A percentile compares a stretch with the other conserved stretches of the same genome.
phyloP scores from a whole-genome alignment of 2,888 invertebrate genomes.

The Heliconius cydno region DNA sequence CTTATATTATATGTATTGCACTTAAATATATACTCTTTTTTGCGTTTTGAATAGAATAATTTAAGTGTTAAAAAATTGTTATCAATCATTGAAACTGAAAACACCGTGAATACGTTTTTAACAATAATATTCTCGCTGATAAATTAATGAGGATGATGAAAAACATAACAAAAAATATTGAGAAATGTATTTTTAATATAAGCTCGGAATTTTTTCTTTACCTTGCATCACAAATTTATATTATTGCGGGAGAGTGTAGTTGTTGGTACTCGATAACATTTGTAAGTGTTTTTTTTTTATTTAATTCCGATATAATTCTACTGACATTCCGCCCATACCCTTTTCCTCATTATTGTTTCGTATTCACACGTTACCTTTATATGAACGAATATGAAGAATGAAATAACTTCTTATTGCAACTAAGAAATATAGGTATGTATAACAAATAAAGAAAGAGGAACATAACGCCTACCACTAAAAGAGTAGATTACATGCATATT shows the following conservation, averaged over 20 bases:
- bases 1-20: not conserved
- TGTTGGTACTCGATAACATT: not conserved
- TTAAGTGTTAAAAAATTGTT: not conserved
- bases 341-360: not conserved
- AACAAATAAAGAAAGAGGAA: not conserved
- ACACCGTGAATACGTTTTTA: not conserved
- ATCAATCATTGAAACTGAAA: not conserved
- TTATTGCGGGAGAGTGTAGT: not conserved
- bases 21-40: not conserved
- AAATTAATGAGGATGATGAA: no score
- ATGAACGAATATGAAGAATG: not conserved
- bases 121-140: not conserved
- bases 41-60: not conserved
- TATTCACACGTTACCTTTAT: not conserved
- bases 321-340: not conserved
- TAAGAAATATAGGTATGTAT: not conserved
- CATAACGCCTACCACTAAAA: not conserved
- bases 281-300: no score
- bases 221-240: not conserved
- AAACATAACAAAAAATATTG: not conserved
- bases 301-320: no score
- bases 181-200: not conserved
- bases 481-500: constrained; percentile 3
- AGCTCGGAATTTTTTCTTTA: not conserved
- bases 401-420: not conserved